These are phyloP conservation scores for Drosophila aldrichi DNA, from an alignment of 2,888 invertebrate species.

Conservation along the genomic window DNA sequence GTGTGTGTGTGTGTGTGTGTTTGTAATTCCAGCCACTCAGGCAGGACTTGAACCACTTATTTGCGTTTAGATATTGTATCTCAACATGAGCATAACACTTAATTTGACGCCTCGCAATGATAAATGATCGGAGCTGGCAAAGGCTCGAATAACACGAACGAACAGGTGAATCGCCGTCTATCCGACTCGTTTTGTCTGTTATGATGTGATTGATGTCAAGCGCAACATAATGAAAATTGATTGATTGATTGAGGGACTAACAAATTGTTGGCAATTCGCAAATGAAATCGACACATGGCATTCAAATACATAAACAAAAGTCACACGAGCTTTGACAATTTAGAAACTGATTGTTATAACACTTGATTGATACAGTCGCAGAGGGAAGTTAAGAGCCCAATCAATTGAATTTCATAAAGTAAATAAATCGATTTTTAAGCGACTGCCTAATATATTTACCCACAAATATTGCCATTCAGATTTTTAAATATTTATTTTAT, in stretches of 20 bases:
- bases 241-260: conserved; percentile 36
- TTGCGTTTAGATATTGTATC: conserved; percentile 55
- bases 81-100: conserved; percentile 50
- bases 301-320: conserved; percentile 1
- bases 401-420: not conserved
- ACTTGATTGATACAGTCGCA: conserved; percentile 1
- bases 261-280: conserved; percentile 9
- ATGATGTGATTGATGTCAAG: conserved; percentile 23
- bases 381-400: not conserved
- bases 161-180: conserved; percentile 48
- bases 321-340: conserved; percentile 5
- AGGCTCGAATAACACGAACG: conserved; percentile 40
- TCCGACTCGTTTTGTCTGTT: conserved; percentile 4
- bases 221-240: conserved; percentile 10
- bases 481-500: conserved; percentile 6
- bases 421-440: conserved; percentile 2
- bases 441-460: not conserved
- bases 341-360: not conserved
- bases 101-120: conserved; percentile 61
- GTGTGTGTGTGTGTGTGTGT: conserved; percentile 7
- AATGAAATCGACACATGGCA: not conserved
- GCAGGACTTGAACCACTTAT: conserved; percentile 37
- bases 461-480: not conserved
- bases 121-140: conserved; percentile 46
- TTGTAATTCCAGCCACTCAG: conserved; percentile 9